Base-by-base conservation (phyloP, 2,113 vertebrate species). In the Micronisus gabar region DNA sequence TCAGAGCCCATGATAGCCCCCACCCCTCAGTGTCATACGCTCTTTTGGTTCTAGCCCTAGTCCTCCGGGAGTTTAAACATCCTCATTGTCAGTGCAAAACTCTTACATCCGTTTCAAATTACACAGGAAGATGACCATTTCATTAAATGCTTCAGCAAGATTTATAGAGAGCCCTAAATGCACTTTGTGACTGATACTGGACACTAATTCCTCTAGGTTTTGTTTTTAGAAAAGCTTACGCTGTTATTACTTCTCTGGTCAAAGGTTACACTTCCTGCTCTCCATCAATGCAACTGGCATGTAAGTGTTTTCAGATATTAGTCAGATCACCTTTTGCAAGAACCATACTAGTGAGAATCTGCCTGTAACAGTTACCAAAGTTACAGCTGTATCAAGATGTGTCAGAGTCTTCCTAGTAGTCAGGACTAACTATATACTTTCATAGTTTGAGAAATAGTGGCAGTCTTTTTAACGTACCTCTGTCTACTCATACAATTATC, bases 221-320 rank as follows among this genome's bases (percentile, higher is more conserved):
- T 97, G 81, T 90, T 86, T 97, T 94, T 55, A 93, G 95, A 95
- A 97, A 97, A 95, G 81, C 86, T 96, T 95, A 93, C 50, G 7
- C 61, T 93, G 96, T 98, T 98, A 97, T 90, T 98, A 95, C 84
- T 97, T 94, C 93, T 95, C 68, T 83, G 97, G 97, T 98, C 98
- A 98, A 97, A 98, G 98, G 98, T 98, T 98, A 97, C 32, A 15
- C 91, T 98, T 98, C 98, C 98, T 98, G 97, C 97, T 91, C 86
- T 98, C 93, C 97, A 91, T 98, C 98, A 98, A 83, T 63, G 68
- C 18, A 62, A 50, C 47, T 52, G 47, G 93, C 95, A 58, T 78
- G 38, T 87, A 94, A 97, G 97, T 97, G 97, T 97, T 98, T 96
- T 97, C 62, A 94, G 98, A 97, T 97, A 97, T 80, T 89, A 81